Base-by-base conservation (phyloP, 2,797 vertebrate species). In the Rachycentron canadum region DNA sequence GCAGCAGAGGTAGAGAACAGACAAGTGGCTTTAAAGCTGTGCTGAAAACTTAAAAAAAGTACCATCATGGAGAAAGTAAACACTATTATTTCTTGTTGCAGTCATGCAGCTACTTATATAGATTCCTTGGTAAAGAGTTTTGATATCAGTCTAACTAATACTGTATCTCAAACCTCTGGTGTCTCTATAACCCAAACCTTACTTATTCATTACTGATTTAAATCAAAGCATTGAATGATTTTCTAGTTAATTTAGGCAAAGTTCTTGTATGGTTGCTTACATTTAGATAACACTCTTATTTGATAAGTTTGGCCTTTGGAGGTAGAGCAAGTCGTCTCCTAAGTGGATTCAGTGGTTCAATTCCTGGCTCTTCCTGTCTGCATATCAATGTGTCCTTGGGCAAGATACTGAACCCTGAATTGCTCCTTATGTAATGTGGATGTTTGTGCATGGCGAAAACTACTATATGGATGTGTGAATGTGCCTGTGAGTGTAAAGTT, bases 1-100 rank as follows among this genome's bases (percentile, higher is more conserved):
- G 69, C 45, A 28, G 47, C 65, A 30, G 79, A 56, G 17, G 49
- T 1, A 58, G 38, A 23, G 19, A 17, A 58, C 16, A 61, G 40
- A 49, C 3, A 1, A 62, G 30, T 6, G 28, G 34, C 41, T 76
- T n/a, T 32, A 26, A 69, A 25, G 69, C 4, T 49, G 26, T 21
- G 50, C 32, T 69, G 36, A 73, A 25, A 34, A 0, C 21, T 30
- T 7, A 32, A 69, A 52, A 32, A 69, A 52, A 57, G 28, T 13
- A 7, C 23, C 21, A 21, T 56, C 10, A 49, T 47, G 13, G 47
- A 43, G 61, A 14, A 41, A 49, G 41, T 19, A 28, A 55, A 21
- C 19, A 41, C 12, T n/a, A 4, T 58, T 1, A 17, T 40, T 16
- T 60, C 32, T 40, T 45, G 16, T 11, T 55, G 53, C 16, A 32